Base-by-base conservation (phyloP, 1,140 invertebrate species). In the Aleiodes sp. region DNA sequence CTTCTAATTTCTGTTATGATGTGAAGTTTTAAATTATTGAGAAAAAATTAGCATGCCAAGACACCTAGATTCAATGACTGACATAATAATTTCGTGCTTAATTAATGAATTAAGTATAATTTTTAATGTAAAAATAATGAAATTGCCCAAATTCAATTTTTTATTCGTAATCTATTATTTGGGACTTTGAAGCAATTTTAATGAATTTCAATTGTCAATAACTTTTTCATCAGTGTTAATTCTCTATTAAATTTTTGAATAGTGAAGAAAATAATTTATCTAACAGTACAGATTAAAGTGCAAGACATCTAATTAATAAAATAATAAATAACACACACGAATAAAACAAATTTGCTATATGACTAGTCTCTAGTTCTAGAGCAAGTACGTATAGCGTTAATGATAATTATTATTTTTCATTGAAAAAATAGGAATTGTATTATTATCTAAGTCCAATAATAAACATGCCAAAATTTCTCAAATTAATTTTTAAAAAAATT, bases 41-140 rank as follows among this genome's bases (percentile, higher is more conserved):
- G 46, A 52, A 21, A 52, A 52, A 24, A 52, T 61, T 29, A 80
- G 82, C 84, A 84, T 84, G 83, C 81, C 77, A 83, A 83, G 78
- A 84, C 82, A 86, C 82, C 80, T 85, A 84, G 76, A 70, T 76
- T 52, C 16, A 52, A 52, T 52, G 46, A 52, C 9, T 52, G 46
- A 52, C 46, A 52, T 6, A 52, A n/a, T n/a, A n/a, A n/a, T n/a
- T 21, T 81, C 82, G 84, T 84, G 84, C 83, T 82, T n/a, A 78
- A 9, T 37, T 65, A 43, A 65, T 52, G 43, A 60, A 21, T 21
- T n/a, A n/a, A 37, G 19, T 37, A 33, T 21, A 19, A 62, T 37
- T 19, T 16, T 10, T 62, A 62, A 62, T 24, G 75, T 74, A 80
- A 69, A 77, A 76, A 83, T 80, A 74, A 79, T 78, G 81, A 81